Conservation (phyloP, 2,797 vertebrate genomes). For the Odontamblyopus rebecca region DNA sequence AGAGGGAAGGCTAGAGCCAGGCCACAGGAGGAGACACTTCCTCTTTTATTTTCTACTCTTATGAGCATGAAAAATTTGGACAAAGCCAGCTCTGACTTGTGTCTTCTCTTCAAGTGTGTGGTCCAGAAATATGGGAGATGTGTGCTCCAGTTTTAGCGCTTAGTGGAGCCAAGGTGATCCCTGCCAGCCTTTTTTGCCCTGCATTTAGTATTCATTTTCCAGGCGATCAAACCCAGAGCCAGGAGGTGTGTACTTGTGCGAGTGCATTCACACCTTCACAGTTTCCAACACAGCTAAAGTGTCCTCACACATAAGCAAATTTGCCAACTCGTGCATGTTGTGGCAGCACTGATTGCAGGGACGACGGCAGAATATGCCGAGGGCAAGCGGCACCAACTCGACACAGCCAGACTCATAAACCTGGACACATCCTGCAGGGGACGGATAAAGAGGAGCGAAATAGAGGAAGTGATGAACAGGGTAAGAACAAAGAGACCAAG, state of each 20-base stretch:
- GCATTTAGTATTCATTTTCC: slow-evolving; percentile 75
- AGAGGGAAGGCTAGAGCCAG: slow-evolving; percentile 46
- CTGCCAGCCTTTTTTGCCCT: slow-evolving; percentile 71
- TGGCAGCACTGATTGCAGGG: slow-evolving; percentile 55
- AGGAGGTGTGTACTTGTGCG: slow-evolving; percentile 44
- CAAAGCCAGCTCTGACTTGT: slow-evolving; percentile 41
- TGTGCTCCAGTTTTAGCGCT: slow-evolving; percentile 54
- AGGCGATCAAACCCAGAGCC: slow-evolving; percentile 68
- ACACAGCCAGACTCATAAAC: slow-evolving; percentile 49
- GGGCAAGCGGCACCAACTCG: slow-evolving; percentile 50
- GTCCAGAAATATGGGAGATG: slow-evolving; percentile 59
- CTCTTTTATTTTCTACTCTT: slow-evolving; percentile 20
- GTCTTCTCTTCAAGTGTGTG: slow-evolving; percentile 30
- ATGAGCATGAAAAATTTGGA: slow-evolving; percentile 32
- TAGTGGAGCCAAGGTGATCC: slow-evolving; percentile 66
- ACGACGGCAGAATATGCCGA: slow-evolving; percentile 56
- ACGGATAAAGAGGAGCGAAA: slow-evolving; percentile 54
- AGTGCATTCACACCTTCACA: slow-evolving; percentile 33
- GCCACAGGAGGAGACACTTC: slow-evolving; percentile 32
- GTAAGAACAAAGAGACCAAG: slow-evolving; percentile 62
- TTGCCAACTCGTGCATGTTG: slow-evolving; percentile 40
- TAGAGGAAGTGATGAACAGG: slow-evolving; percentile 56
- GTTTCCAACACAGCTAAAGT: slow-evolving; percentile 35
- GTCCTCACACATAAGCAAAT: slow-evolving; percentile 43
- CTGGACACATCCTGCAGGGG: slow-evolving; percentile 65